Percentiles rank a stretch among this genome's conserved stretches.
Conservation (phyloP, 2,797 vertebrate genomes). For the Schizothorax lantsangensis region DNA sequence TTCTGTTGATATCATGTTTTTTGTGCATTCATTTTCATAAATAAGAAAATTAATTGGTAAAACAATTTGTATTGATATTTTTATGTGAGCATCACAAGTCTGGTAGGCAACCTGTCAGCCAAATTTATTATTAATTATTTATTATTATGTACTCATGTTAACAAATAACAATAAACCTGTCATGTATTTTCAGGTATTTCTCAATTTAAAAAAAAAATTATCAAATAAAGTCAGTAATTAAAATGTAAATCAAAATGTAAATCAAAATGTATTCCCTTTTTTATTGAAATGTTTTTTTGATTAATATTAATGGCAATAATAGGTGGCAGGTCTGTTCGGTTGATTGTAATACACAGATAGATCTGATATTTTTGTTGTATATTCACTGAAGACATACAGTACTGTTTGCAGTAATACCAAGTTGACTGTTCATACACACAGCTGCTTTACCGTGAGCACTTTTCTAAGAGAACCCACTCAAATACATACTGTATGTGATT, state of each 20-base stretch:
- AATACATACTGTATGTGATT: neutral
- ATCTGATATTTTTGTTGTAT: neutral
- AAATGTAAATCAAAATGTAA: too few relatives aligned
- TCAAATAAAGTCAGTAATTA: neutral
- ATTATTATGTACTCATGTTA: neutral
- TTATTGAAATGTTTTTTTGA: neutral
- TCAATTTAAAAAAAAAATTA: too few relatives aligned
- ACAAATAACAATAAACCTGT: neutral
- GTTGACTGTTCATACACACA: neutral
- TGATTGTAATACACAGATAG: neutral
- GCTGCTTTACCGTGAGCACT: neutral
- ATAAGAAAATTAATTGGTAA: neutral
- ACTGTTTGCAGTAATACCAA: neutral
- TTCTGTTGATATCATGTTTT: neutral
- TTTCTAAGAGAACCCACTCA: neutral
- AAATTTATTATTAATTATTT: neutral
- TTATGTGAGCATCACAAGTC: neutral
- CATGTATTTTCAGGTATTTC: neutral
- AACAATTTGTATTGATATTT: neutral
- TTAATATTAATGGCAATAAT: neutral
- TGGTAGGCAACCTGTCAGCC: neutral
- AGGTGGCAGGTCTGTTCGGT: neutral
- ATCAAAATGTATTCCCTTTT: neutral
- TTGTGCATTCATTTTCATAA: neutral
- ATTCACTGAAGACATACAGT: neutral